These are phyloP conservation scores for Notothenia coriiceps DNA, from an alignment of 2,113 vertebrate genomes.

Conservation along the genomic window DNA sequence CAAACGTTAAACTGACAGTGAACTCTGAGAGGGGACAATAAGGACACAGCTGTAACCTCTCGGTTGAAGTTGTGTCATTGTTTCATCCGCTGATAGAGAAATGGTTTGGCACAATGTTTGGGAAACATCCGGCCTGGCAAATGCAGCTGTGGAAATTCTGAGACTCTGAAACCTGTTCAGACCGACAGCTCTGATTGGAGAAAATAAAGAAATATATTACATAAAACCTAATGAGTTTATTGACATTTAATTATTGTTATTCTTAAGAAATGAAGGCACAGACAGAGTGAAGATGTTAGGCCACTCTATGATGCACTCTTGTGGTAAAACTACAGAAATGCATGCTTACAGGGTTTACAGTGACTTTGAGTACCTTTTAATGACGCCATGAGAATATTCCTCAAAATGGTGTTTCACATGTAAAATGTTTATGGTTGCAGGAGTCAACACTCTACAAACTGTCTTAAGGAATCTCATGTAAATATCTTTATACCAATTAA, in stretches of 20 bases:
- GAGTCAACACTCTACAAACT: no score
- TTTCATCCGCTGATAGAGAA: slow-evolving; percentile 33
- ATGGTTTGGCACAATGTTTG: slow-evolving; percentile 5
- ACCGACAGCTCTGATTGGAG: background rate
- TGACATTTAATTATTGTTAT: no score
- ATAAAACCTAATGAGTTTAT: background rate
- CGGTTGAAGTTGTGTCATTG: slow-evolving; percentile 48
- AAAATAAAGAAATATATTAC: background rate
- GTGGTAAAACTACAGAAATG: no score
- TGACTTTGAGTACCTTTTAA: background rate
- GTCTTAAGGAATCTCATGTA: no score
- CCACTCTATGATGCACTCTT: no score
- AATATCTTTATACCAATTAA: no score
- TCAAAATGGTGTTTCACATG: background rate
- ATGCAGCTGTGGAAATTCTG: slow-evolving; percentile 55
- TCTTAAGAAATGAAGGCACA: background rate
- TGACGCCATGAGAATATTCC: background rate
- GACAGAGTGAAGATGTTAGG: background rate
- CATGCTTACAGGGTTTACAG: background rate
- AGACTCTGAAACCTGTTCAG: slow-evolving; percentile 12
- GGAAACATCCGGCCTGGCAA: slow-evolving; percentile 53
- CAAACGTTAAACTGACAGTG: slow-evolving; percentile 6
- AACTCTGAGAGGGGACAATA: slow-evolving; percentile 15
- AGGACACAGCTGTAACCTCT: slow-evolving; percentile 58
- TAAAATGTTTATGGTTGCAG: no score